Evolutionary conservation across 2,113 vertebrate species (phyloP).

Genomic region (Vicugna pacos): DNA sequence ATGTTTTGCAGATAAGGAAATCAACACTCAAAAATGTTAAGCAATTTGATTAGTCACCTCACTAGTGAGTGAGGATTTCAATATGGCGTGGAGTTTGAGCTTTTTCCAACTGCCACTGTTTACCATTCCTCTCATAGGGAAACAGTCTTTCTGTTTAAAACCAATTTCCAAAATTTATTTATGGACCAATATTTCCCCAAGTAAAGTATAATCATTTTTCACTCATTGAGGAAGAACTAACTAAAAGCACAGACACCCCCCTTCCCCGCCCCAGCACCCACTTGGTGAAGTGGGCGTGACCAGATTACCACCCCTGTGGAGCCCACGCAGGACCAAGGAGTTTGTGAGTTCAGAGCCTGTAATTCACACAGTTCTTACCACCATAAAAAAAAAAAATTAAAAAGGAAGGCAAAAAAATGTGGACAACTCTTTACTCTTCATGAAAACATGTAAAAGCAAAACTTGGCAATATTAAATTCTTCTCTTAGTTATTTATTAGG

Average conservation of each 20-base stretch:
- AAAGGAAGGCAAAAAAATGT: not conserved
- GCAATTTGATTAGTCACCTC: not conserved
- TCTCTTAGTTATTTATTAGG: not conserved
- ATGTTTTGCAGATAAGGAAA: not conserved
- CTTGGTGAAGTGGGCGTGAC: not conserved
- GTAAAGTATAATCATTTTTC: not conserved
- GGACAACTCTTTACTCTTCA: not conserved
- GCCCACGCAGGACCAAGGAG: accelerated
- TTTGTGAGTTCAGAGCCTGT: not conserved
- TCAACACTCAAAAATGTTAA: not conserved
- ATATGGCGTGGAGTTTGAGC: not conserved
- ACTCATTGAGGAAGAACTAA: not conserved
- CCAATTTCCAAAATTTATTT: not conserved
- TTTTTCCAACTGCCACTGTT: not conserved
- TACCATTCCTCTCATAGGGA: not conserved
- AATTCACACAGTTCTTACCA: not conserved
- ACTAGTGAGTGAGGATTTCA: not conserved
- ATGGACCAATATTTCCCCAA: not conserved
- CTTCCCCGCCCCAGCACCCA: not conserved
- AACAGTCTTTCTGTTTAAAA: constrained; percentile 30
- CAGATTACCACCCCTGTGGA: not conserved
- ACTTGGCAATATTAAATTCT: not conserved
- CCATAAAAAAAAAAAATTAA: not conserved
- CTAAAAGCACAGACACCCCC: not conserved
- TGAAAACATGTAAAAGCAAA: not conserved